Percentiles rank a stretch among this genome's conserved stretches.
These are phyloP conservation scores for Halichoerus grypus DNA, from an alignment of 2,113 vertebrate species.

Conservation along the genomic window DNA sequence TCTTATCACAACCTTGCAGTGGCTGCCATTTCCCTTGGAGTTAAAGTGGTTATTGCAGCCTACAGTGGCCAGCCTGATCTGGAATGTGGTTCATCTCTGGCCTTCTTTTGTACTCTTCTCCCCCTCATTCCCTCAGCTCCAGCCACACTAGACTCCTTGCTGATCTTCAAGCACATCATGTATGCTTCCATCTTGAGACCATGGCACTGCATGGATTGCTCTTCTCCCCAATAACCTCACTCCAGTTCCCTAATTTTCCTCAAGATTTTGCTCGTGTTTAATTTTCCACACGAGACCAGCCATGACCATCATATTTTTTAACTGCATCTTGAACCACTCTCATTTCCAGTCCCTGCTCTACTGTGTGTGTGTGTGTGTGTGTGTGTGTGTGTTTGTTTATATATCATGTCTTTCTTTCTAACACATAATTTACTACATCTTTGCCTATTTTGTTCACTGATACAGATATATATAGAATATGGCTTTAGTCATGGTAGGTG, in stretches of 20 bases:
- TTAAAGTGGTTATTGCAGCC: neutral
- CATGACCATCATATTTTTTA: neutral
- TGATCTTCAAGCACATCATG: neutral
- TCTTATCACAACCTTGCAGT: neutral
- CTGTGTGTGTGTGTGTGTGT: neutral
- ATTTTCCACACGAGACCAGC: neutral
- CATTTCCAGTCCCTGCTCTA: neutral
- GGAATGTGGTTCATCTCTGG: neutral
- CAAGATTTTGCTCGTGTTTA: neutral
- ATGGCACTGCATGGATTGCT: rapidly evolving
- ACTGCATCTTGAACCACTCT: neutral
- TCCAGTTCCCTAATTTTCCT: neutral
- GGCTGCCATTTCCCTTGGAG: neutral
- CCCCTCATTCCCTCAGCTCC: neutral
- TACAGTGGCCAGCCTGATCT: neutral
- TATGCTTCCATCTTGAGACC: neutral
- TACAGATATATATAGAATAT: neutral
- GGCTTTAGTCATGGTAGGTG: neutral
- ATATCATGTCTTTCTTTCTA: neutral
- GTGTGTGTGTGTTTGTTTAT: neutral
- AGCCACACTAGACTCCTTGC: neutral
- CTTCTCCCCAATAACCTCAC: neutral
- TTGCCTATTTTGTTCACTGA: neutral
- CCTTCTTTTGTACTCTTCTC: neutral
- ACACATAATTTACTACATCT: neutral